Percentiles rank a stretch among this genome's conserved stretches.
phyloP scores from a whole-genome alignment of 1,140 invertebrate genomes.

The Adelges cooleyi region DNA sequence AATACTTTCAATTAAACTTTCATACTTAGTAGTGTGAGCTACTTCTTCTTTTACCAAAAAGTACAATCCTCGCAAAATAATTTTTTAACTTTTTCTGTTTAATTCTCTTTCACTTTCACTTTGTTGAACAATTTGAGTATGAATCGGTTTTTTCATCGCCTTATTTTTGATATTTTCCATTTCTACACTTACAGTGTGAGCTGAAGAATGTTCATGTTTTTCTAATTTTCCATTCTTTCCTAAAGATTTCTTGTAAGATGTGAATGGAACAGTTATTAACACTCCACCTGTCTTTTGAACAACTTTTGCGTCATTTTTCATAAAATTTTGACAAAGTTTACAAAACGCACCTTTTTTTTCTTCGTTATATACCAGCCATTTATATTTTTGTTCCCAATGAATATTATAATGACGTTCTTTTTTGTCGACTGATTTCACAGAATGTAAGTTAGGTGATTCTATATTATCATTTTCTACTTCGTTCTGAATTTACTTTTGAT shows the following conservation, averaged over 20 bases:
- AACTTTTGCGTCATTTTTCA: no score
- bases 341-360: no score
- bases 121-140: conserved; percentile 5
- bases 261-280: no score
- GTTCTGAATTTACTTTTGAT: no score
- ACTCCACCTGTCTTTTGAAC: no score
- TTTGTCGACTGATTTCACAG: no score
- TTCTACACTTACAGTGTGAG: neutral
- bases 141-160: neutral
- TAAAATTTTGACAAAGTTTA: no score
- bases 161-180: conserved; percentile 4
- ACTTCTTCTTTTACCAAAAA: neutral
- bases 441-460: no score
- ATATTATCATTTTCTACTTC: no score
- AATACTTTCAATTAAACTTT: neutral
- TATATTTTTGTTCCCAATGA: no score
- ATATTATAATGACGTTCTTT: no score
- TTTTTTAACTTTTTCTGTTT: conserved; percentile 3
- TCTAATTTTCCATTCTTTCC: conserved; percentile 3
- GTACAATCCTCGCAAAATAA: conserved; percentile 3
- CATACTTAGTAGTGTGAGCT: neutral
- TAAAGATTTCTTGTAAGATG: neutral
- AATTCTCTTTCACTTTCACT: neutral
- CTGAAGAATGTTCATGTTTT: conserved; percentile 1
- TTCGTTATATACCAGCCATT: no score